Conservation (phyloP, 2,888 invertebrate genomes). For the Drosophila anomalata region DNA sequence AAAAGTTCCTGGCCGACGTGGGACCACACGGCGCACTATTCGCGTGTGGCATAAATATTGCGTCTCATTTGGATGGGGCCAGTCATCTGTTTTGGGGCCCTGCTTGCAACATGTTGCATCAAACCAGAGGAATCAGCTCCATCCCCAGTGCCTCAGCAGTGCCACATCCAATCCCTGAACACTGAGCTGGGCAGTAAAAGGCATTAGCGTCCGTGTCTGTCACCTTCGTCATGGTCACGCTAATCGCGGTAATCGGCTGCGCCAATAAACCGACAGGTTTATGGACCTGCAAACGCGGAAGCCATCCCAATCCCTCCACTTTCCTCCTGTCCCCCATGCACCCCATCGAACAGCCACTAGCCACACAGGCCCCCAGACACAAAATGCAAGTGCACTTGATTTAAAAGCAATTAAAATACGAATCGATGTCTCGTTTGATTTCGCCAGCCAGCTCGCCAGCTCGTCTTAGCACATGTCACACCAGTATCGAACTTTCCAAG, state of each 20-base stretch:
- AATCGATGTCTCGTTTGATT: slow-evolving; percentile 77
- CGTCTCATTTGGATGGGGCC: slow-evolving; percentile 70
- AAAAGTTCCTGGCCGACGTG: slow-evolving; percentile 29
- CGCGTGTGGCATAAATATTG: slow-evolving; percentile 75
- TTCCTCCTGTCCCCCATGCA: neutral
- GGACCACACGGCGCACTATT: slow-evolving; percentile 65
- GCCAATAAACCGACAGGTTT: slow-evolving; percentile 80
- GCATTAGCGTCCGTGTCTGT: slow-evolving; percentile 79
- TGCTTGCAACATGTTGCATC: slow-evolving; percentile 45
- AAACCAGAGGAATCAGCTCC: slow-evolving; percentile 17
- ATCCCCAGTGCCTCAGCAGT: too few relatives aligned
- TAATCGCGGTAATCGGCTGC: slow-evolving; percentile 75
- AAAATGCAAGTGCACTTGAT: slow-evolving; percentile 54
- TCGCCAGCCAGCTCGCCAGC: slow-evolving; percentile 27
- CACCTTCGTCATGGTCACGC: slow-evolving; percentile 80
- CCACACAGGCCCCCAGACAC: neutral
- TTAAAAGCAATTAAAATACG: slow-evolving; percentile 76
- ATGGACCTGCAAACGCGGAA: slow-evolving; percentile 71
- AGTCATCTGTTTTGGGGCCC: slow-evolving; percentile 62
- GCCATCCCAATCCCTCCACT: slow-evolving; percentile 38
- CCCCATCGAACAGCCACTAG: slow-evolving; percentile 1
- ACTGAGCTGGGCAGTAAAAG: slow-evolving; percentile 62
- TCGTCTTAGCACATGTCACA: slow-evolving; percentile 1
- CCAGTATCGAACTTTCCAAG: slow-evolving; percentile 41
- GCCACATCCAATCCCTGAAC: slow-evolving; percentile 16